Evolutionary conservation across 2,888 invertebrate species (phyloP).

Genomic region (Ctena decussata): DNA sequence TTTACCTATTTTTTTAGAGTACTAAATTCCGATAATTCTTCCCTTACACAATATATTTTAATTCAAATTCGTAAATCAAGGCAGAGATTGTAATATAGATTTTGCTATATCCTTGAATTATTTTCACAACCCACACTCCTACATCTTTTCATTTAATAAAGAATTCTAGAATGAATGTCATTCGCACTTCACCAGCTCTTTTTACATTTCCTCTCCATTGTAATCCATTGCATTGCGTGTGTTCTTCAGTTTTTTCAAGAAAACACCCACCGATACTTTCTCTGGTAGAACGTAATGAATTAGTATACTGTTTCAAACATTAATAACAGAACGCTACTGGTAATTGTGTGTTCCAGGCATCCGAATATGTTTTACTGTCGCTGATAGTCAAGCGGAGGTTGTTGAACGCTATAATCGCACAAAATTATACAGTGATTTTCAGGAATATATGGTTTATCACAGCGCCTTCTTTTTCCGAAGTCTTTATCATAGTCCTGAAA

Average conservation of each 20-base stretch:
- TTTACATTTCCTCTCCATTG: background rate
- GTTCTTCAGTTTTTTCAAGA: background rate
- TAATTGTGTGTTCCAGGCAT: background rate
- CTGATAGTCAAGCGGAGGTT: background rate
- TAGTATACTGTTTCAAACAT: background rate
- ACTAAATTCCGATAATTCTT: no score
- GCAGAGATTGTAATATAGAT: no score
- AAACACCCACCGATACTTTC: background rate
- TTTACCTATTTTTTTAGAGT: no score
- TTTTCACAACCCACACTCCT: no score
- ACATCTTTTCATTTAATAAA: no score
- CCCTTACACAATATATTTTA: no score
- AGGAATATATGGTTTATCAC: background rate
- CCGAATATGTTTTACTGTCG: background rate
- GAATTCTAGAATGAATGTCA: no score
- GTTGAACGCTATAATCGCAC: background rate
- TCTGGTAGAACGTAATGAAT: background rate
- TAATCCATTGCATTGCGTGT: background rate
- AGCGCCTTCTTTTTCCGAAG: background rate
- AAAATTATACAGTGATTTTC: no score
- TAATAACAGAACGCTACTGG: background rate
- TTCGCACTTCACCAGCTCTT: no score
- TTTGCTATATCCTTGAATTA: no score
- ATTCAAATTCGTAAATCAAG: no score
- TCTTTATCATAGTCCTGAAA: background rate